Evolutionary conservation across 2,113 vertebrate genomes (phyloP).

Genomic region (Eolophus roseicapilla): DNA sequence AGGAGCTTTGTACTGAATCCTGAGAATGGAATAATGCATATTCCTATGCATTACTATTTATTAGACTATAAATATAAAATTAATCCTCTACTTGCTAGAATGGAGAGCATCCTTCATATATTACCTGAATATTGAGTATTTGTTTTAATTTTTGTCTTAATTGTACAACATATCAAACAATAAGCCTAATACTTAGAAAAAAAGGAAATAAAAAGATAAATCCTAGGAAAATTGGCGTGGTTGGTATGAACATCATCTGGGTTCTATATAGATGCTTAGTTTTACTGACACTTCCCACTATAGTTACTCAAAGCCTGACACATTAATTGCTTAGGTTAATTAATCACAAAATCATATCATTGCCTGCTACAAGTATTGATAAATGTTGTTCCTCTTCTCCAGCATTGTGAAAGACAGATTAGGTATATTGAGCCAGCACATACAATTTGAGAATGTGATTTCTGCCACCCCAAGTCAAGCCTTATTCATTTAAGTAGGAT

Average conservation of each 20-base stretch:
- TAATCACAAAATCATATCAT: neutral
- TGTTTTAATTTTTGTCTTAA: neutral
- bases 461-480: neutral
- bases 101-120: neutral
- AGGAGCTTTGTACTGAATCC: neutral
- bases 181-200: neutral
- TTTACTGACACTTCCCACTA: slow-evolving; percentile 7
- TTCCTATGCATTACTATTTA: neutral
- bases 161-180: neutral
- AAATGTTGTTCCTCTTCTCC: neutral
- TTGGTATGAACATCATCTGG: neutral
- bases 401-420: neutral
- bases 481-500: neutral
- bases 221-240: neutral
- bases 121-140: neutral
- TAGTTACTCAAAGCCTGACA: neutral
- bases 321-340: neutral
- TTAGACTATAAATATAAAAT: neutral
- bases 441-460: accelerated
- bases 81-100: neutral
- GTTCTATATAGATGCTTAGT: neutral
- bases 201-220: neutral
- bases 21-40: neutral
- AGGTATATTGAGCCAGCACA: neutral
- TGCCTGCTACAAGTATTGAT: neutral